Evolutionary conservation across 2,113 vertebrate species (phyloP), one percentile per base, ranked within the genome.

Genomic region (Eurystomus gularis): DNA sequence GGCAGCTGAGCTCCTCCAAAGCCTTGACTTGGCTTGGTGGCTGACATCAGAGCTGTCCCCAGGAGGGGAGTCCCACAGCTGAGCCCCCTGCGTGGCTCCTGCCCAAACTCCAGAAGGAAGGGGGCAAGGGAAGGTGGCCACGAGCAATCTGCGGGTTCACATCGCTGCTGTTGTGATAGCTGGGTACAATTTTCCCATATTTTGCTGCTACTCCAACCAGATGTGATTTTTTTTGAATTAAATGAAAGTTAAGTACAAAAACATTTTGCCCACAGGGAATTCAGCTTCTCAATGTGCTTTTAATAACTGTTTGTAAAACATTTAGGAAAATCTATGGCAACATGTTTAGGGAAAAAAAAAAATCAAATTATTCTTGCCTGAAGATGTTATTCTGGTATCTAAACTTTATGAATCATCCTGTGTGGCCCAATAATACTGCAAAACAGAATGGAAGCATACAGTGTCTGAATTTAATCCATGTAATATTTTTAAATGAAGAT

Each of bases 231-330:
- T 29, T 51, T 96, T 96, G 77, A 96, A 97, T 97, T 97, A 97
- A 98, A 98, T 68, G 95, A 96, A 97, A 98, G 97, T 98, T 98
- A 98, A 98, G 96, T 93, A 97, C 97, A 98, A 98, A 98, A 98
- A 97, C 96, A 89, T 98, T 98, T 97, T 97, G 97, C 97, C 98
- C 95, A 86, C 81, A 25, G 98, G 97, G 97, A 98, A 97, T 97
- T 98, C 77, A 69, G 97, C 97, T 98, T 96, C 95, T 97, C 98
- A 98, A 98, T 98, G 97, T 98, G 98, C 96, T 98, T 98, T 98
- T 98, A 98, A 98, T 98, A 98, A 98, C 96, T 97, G 97, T 98
- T 98, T 98, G 96, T 98, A 97, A 98, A 98, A 98, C 97, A 97
- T 96, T 97, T 97, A 97, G 95, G 97, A 97, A 98, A 98, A 98